Evolutionary conservation across 2,797 vertebrate species (phyloP), one percentile per base, ranked within the genome.

Genomic region (Iguana delicatissima): DNA sequence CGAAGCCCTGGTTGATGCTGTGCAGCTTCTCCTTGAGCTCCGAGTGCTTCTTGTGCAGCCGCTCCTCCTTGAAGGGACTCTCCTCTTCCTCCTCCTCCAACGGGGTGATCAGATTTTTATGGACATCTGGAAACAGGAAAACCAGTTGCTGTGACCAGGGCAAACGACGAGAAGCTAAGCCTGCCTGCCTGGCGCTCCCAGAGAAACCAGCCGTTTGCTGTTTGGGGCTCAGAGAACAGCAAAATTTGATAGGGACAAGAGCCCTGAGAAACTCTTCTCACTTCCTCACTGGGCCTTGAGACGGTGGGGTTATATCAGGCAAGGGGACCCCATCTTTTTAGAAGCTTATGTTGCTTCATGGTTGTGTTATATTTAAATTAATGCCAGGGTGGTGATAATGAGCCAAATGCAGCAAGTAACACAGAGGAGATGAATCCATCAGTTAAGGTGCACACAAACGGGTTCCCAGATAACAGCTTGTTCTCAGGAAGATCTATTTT

Each of bases 1-100:
- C 98, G 10, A 99, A 98, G 72, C 98, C 99, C 93, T 99, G 98
- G 96, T 97, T 98, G 87, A 99, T 98, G 96, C 98, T 97, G 77
- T 97, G 98, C 91, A 99, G 98, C 89, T 97, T 98, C 81, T 98
- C 97, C 96, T 99, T 99, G 64, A 99, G 98, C 29, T 99, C 99
- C 0, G 97, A 93, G 93, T 99, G 99, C 92, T 98, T 98, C 96
- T 96, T 95, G 80, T 98, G 98, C 94, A 99, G 96, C 50, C 93
- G 90, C 0, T 98, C 97, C 50, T 97, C 97, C 94, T 98, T 98
- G 72, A 95, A 52, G 4, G 35, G 29, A 4, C 52, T 5, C 46
- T 97, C 97, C 26, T 98, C 97, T 55, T 97, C 98, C 29, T 98
- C 97, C 91, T 99, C 98, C 67, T 69, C 67, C 67, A 62, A 22